Base-by-base conservation (phyloP, 2,888 invertebrate genomes). In the Standfussiana lucernea region DNA sequence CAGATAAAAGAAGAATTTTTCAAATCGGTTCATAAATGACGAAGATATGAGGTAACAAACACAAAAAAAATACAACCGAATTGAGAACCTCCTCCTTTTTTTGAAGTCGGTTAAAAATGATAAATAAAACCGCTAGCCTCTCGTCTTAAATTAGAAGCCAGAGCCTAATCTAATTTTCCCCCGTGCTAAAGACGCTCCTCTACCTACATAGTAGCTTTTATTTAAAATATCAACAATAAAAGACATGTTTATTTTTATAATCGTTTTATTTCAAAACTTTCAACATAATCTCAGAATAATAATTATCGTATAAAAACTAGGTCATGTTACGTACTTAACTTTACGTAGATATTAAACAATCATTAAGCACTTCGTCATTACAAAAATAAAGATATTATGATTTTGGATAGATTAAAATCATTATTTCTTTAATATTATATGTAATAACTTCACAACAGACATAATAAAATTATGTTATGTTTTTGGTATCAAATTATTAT, bases 331-430 rank as follows among this genome's bases (percentile, higher is more conserved):
- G 18, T n/a, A 56, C 21, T n/a, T 40, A 59, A 47, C 40, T 47
- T 47, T 11, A 61, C 35, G 35, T 28, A 15, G 7, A 35, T 40
- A 53, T 15, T 32, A n/a, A 72, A 61, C n/a, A 32, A 28, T 45
- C 3, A 15, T 24, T 3, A 24, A 7, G 28, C 53, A 59, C 1
- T 15, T 40, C 15, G 40, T 35, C 28, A 35, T 40, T 47, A 59
- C 32, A 67, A 65, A 67, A 61, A 40, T 32, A 59, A 59, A 71
- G 35, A 50, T 11, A 64, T n/a, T 64, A 50, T 40, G 15, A 72
- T 53, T 40, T 42, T 40, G 53, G 21, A 24, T 62, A 73, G 7
- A 45, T 47, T 32, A n/a, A 35, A 35, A 42, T 47, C 1, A 37
- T 10, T 37, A 24, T 64, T 72, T 65, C 35, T 40, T 53, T 50